phyloP scores from a whole-genome alignment of 1,140 invertebrate genomes.

The Bombus breviceps region DNA sequence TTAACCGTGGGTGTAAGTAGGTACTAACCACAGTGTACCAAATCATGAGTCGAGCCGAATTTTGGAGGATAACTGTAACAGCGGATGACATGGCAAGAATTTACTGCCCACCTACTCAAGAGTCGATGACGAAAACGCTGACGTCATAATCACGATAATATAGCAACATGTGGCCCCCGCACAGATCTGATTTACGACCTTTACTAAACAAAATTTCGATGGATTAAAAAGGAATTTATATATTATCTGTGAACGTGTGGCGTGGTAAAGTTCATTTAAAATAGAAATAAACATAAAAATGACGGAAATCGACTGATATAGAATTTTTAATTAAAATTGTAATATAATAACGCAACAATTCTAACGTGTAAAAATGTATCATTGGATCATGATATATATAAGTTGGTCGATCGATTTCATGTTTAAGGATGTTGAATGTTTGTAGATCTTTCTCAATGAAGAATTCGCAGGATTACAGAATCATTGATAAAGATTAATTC shows the following conservation, averaged over 20 bases:
- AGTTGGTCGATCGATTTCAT: background rate
- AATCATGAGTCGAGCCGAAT: conserved; percentile 2
- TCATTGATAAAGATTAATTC: too few relatives aligned
- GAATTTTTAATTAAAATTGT: background rate
- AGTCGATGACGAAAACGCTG: conserved; percentile 21
- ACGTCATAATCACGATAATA: conserved; percentile 19
- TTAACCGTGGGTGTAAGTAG: background rate
- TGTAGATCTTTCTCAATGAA: background rate
- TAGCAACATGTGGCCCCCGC: background rate
- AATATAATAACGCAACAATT: background rate
- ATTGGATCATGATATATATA: background rate
- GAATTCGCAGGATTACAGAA: background rate
- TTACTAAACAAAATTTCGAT: background rate
- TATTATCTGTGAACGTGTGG: background rate
- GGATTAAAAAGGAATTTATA: background rate
- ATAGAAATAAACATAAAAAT: background rate
- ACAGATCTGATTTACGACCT: background rate
- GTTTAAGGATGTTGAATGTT: background rate
- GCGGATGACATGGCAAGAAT: conserved; percentile 4
- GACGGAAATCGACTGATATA: background rate
- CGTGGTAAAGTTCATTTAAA: background rate
- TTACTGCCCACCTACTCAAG: conserved; percentile 6
- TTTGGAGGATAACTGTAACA: conserved; percentile 9
- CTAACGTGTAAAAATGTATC: background rate
- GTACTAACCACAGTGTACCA: too few relatives aligned